Evolutionary conservation across 2,797 vertebrate genomes (phyloP).

Genomic region (Choloepus didactylus): DNA sequence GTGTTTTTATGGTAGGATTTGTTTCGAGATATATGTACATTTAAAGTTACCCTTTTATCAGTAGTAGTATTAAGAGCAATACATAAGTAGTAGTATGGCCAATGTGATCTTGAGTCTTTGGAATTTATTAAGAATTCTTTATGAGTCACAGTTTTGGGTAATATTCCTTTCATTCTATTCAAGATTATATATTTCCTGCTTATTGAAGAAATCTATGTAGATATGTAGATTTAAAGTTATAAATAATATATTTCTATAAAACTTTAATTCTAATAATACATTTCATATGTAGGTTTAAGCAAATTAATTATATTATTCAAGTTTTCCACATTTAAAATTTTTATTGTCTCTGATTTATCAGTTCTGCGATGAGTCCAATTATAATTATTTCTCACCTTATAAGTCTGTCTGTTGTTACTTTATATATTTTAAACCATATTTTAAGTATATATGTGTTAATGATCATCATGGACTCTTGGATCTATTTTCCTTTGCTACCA

Average conservation of each 20-base stretch:
- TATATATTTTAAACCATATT: constrained; percentile 30
- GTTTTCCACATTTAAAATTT: constrained; percentile 29
- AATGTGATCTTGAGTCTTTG: background rate
- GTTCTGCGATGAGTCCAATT: background rate
- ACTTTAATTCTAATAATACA: background rate
- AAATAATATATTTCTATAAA: constrained; percentile 17
- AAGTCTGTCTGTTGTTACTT: background rate
- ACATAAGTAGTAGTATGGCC: background rate
- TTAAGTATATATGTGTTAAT: background rate
- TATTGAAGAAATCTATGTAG: constrained; percentile 22
- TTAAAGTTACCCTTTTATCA: background rate
- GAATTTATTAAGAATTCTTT: constrained; percentile 21
- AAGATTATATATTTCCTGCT: background rate
- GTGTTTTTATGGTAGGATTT: background rate
- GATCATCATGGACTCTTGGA: background rate
- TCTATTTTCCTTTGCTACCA: constrained; percentile 25
- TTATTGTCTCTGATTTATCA: constrained; percentile 4
- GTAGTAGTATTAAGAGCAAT: background rate
- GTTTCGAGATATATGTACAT: background rate
- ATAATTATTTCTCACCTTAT: constrained; percentile 1
- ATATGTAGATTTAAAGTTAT: background rate
- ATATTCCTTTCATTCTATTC: background rate
- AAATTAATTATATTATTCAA: constrained; percentile 22
- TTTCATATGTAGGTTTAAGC: background rate
- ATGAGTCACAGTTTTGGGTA: background rate